Percentiles rank a stretch among this genome's conserved stretches.
These are phyloP conservation scores for Triplophysa dalaica DNA, from an alignment of 2,113 vertebrate genomes.

Conservation along the genomic window DNA sequence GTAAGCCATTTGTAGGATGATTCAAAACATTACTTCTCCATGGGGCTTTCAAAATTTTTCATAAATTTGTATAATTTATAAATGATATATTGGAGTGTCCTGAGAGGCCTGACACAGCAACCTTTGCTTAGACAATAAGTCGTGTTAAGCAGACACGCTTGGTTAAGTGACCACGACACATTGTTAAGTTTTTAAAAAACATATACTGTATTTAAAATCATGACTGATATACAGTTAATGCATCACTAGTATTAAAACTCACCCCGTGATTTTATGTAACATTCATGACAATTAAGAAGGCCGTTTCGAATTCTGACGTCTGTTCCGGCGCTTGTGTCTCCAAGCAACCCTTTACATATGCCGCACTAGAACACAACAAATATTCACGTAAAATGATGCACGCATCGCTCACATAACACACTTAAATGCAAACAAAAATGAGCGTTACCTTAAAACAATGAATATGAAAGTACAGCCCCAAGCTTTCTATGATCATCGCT, in stretches of 20 bases:
- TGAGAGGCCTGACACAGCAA: too few relatives aligned
- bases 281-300: conserved; percentile 90
- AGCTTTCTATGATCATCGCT: conserved; percentile 96
- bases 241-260: conserved; percentile 54
- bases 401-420: not conserved
- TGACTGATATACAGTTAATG: not conserved
- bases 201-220: not conserved
- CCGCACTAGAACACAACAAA: conserved; percentile 79
- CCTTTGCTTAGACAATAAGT: too few relatives aligned
- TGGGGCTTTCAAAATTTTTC: too few relatives aligned
- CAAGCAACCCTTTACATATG: conserved; percentile 88
- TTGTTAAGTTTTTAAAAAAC: too few relatives aligned
- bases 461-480: conserved; percentile 92
- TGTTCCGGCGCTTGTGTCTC: conserved; percentile 86
- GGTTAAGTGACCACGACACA: too few relatives aligned
- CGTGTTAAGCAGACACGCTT: too few relatives aligned
- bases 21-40: too few relatives aligned
- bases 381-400: not conserved
- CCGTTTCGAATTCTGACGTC: conserved; percentile 94
- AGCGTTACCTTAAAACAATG: conserved; percentile 90
- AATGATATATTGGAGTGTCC: too few relatives aligned
- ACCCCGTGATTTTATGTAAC: conserved; percentile 91
- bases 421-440: not conserved
- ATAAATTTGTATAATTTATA: too few relatives aligned
- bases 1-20: too few relatives aligned